These are phyloP conservation scores for Polyergus mexicanus DNA, from an alignment of 1,140 invertebrate species.

Conservation along the genomic window DNA sequence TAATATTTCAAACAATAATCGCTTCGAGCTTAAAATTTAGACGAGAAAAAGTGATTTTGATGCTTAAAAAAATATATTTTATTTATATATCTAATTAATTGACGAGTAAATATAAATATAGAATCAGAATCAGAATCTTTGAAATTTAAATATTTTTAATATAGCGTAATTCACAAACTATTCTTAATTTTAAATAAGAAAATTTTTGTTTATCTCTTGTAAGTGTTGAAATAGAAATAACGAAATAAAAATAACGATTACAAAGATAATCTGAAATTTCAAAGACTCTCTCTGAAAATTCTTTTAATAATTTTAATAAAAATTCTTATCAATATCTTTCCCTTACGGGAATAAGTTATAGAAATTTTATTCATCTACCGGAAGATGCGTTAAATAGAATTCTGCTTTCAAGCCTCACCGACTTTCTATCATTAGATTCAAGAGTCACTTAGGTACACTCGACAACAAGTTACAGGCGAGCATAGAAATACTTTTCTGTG, in stretches of 20 bases:
- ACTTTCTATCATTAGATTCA: slow-evolving; percentile 47
- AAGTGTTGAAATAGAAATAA: too few relatives aligned
- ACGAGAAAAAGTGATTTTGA: too few relatives aligned
- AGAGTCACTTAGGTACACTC: slow-evolving; percentile 53
- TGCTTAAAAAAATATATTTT: too few relatives aligned
- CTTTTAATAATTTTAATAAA: neutral
- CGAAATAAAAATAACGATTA: neutral
- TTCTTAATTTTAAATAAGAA: slow-evolving; percentile 1
- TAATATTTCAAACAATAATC: neutral
- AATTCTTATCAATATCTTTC: neutral
- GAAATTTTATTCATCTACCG: neutral
- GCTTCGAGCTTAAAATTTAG: too few relatives aligned
- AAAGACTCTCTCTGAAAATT: neutral
- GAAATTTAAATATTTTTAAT: neutral
- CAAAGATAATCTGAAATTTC: neutral
- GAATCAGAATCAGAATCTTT: neutral
- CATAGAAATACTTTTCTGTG: slow-evolving; percentile 4
- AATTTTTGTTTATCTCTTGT: too few relatives aligned
- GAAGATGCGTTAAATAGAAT: slow-evolving; percentile 23
- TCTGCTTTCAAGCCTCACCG: slow-evolving; percentile 9
- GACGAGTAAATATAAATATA: neutral
- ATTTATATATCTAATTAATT: too few relatives aligned
- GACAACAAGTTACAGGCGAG: slow-evolving; percentile 45
- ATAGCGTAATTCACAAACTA: neutral
- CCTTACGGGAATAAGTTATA: too few relatives aligned